Conservation (phyloP, 2,113 vertebrate genomes). For the Syrmaticus mikado region DNA sequence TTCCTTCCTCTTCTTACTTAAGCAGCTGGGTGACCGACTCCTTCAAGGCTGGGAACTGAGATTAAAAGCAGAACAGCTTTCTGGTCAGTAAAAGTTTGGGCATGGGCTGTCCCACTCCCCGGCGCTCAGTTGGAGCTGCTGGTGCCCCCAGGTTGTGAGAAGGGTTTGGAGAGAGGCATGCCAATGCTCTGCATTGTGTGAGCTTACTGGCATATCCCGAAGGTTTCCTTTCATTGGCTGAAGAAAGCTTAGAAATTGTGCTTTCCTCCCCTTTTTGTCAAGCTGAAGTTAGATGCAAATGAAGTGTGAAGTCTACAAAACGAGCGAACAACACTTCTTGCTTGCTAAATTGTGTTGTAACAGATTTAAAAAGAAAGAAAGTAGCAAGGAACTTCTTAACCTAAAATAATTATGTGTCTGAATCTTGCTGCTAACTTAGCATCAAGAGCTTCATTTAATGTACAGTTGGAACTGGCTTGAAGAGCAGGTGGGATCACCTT, state of each 20-base stretch:
- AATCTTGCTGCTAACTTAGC: background rate
- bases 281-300: conserved; percentile 10
- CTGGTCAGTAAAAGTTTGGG: background rate
- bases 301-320: background rate
- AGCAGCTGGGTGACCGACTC: background rate
- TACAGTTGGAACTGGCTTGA: background rate
- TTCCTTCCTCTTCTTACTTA: background rate
- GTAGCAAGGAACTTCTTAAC: background rate
- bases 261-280: background rate
- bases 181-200: background rate
- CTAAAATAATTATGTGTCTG: background rate
- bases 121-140: background rate
- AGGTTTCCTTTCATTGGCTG: background rate
- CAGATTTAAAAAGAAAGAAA: background rate
- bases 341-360: background rate
- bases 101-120: background rate
- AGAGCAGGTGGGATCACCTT: background rate
- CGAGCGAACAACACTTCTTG: background rate
- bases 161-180: background rate
- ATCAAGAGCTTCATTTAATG: background rate
- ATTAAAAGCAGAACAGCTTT: background rate
- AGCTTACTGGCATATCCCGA: background rate
- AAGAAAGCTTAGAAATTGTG: background rate
- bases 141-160: background rate
- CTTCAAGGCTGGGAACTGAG: background rate